phyloP scores from a whole-genome alignment of 2,797 vertebrate species.

The Dallia pectoralis region DNA sequence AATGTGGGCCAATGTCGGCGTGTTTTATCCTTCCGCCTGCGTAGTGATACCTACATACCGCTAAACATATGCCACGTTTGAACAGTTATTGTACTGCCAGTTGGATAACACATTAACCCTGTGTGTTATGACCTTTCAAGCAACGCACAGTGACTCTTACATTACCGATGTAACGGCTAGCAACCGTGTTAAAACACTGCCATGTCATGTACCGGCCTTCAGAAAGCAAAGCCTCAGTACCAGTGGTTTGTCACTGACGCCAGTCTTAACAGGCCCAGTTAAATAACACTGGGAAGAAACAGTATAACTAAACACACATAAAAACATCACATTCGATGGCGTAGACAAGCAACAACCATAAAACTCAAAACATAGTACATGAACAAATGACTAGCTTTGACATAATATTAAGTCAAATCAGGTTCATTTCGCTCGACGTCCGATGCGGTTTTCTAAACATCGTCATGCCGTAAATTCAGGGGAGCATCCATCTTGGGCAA shows the following conservation, averaged over 20 bases:
- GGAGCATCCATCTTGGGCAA: conserved; percentile 11
- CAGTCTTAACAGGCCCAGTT: neutral
- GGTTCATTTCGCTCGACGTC: neutral
- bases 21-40: no score
- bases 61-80: neutral
- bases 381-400: neutral
- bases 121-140: neutral
- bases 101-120: neutral
- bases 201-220: neutral
- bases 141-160: no score
- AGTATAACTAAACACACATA: neutral
- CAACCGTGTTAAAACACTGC: neutral
- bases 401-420: neutral
- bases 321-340: neutral
- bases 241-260: neutral
- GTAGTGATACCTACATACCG: no score
- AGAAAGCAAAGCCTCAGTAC: neutral
- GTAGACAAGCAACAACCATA: neutral
- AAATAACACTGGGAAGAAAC: neutral
- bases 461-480: neutral
- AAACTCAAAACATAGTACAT: neutral
- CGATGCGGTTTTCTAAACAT: neutral
- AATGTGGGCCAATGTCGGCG: no score
- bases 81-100: neutral
- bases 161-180: neutral